Conservation (phyloP, 2,113 vertebrate species). For the Acanthisitta chloris region DNA sequence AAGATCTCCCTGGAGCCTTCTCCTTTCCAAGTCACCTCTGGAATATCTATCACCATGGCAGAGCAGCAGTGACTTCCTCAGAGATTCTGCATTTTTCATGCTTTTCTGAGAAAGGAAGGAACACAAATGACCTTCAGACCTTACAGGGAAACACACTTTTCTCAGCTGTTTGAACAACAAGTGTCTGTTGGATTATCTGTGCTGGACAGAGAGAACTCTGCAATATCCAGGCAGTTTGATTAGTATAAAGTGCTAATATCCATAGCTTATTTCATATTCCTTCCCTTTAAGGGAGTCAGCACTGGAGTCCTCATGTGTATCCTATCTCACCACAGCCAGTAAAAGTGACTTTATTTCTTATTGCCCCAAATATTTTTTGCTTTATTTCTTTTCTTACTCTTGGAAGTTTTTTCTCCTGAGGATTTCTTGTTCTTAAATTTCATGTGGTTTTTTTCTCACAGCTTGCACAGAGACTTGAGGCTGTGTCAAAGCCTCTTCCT, state of each 20-base stretch:
- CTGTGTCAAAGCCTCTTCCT: background rate
- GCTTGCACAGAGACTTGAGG: background rate
- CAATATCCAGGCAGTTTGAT: background rate
- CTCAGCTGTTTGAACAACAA: background rate
- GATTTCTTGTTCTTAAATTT: background rate
- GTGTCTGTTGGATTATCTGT: background rate
- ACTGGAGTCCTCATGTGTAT: background rate
- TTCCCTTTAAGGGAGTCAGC: background rate
- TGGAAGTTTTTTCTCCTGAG: background rate
- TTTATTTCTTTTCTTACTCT: background rate
- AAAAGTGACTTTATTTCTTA: background rate
- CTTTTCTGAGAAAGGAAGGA: background rate
- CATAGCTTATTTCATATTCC: background rate
- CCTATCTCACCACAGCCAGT: background rate
- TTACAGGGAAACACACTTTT: background rate
- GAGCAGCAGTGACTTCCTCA: background rate
- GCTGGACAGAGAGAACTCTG: background rate
- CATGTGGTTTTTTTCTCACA: background rate
- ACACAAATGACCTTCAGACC: background rate
- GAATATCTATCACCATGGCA: background rate
- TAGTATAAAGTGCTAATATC: background rate
- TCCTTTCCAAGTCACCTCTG: background rate
- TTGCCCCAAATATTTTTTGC: background rate
- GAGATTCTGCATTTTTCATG: background rate
- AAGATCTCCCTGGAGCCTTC: background rate